Conservation (phyloP, 1,140 invertebrate species). For the Zaprionus africanus region DNA sequence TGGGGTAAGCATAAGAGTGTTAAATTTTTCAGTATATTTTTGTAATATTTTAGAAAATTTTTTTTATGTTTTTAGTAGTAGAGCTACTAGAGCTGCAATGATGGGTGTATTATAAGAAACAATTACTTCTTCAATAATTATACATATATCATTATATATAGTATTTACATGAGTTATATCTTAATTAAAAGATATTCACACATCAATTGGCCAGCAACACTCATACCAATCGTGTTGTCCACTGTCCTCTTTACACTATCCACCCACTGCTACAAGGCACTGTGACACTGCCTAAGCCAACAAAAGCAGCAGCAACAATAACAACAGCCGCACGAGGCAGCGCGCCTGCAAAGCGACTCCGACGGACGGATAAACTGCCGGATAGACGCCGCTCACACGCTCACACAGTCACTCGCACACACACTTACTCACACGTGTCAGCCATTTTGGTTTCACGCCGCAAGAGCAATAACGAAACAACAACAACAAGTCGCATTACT, state of each 20-base stretch:
- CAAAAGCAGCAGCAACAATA: background rate
- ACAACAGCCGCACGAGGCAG: background rate
- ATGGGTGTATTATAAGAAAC: background rate
- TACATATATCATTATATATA: background rate
- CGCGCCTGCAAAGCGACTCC: background rate
- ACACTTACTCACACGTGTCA: slow-evolving; percentile 21
- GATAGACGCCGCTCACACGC: slow-evolving; percentile 49
- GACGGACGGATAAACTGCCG: slow-evolving; percentile 56
- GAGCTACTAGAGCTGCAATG: background rate
- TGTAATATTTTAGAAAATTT: too few species aligned
- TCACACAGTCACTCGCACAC: slow-evolving; percentile 23
- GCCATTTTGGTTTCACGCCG: slow-evolving; percentile 52
- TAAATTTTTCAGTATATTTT: too few species aligned
- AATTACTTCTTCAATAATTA: background rate
- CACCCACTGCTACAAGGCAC: slow-evolving; percentile 21
- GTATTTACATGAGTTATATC: background rate
- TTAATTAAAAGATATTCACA: background rate
- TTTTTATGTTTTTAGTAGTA: too few species aligned
- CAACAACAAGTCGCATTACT: slow-evolving; percentile 50
- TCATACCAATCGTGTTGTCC: background rate
- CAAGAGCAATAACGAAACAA: slow-evolving; percentile 20
- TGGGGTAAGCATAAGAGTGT: too few species aligned
- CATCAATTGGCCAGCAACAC: background rate
- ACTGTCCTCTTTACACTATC: background rate
- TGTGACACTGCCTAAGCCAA: slow-evolving; percentile 45